Evolutionary conservation across 1,140 invertebrate genomes (phyloP), one percentile per base, ranked within the genome.

Genomic region (Lepidostoma basale): DNA sequence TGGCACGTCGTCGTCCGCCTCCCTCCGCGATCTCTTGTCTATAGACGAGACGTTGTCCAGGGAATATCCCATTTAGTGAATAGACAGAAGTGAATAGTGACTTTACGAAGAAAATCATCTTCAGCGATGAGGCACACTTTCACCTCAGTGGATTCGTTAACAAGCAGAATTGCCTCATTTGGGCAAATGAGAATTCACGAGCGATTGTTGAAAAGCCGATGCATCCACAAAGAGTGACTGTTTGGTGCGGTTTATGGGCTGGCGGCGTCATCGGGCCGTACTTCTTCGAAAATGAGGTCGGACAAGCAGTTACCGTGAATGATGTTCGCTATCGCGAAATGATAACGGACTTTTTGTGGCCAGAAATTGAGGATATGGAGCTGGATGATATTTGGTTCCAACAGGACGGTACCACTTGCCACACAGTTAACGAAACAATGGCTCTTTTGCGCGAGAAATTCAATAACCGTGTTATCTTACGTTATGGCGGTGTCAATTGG

Each of bases 21-120:
- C 26, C 49, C 5, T 65, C 49, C 5, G 23, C 10, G n/a, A n/a
- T 40, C 68, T 52, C 26, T 25, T 44, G 12, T 73, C 70, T 1
- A 42, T 22, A 3, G 33, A 47, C 33, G 62, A 60, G 47, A 65
- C 28, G 47, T 68, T 72, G 18, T 25, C 36, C 26, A 39, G 9
- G 22, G 59, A 16, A 59, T 67, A 47, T 30, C 36, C 42, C 30
- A 67, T 66, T 36, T 72, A 66, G 45, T 56, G n/a, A n/a, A n/a
- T n/a, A n/a, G n/a, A n/a, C n/a, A n/a, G n/a, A n/a, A n/a, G n/a
- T n/a, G n/a, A n/a, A n/a, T n/a, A n/a, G n/a, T n/a, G n/a, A n/a
- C n/a, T n/a, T n/a, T n/a, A n/a, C n/a, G n/a, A n/a, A n/a, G n/a
- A n/a, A n/a, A n/a, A n/a, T n/a, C n/a, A n/a, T n/a, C n/a, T n/a